A percentile compares a stretch with the other conserved stretches of the same genome.
Evolutionary conservation across 1,140 invertebrate genomes (phyloP).

Genomic region (Cataglyphis hispanica): DNA sequence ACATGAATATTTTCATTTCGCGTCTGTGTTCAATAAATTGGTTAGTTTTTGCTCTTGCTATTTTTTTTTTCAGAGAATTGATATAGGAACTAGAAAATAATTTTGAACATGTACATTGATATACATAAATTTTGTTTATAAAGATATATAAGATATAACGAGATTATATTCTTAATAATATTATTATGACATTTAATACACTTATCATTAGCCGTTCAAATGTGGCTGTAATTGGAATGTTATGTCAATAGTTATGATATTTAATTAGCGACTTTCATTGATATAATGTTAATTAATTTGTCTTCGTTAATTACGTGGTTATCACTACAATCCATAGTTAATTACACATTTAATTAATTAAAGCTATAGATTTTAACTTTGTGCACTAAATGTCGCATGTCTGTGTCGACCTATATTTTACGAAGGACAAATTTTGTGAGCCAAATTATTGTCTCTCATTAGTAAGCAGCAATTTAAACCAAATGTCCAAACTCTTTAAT

Average conservation of each 20-base stretch:
- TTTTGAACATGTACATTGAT: neutral
- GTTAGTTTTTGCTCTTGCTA: slow-evolving; percentile 1
- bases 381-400: neutral
- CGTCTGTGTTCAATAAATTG: neutral
- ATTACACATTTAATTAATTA: slow-evolving; percentile 52
- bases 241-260: slow-evolving; percentile 56
- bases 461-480: neutral
- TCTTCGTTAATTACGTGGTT: slow-evolving; percentile 51
- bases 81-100: neutral
- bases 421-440: neutral
- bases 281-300: slow-evolving; percentile 56
- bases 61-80: neutral
- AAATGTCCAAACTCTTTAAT: slow-evolving; percentile 18
- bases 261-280: slow-evolving; percentile 51
- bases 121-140: neutral
- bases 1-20: slow-evolving; percentile 8
- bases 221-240: slow-evolving; percentile 26
- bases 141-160: slow-evolving; percentile 2
- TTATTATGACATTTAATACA: slow-evolving; percentile 28
- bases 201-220: slow-evolving; percentile 30
- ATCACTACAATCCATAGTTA: slow-evolving; percentile 41
- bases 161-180: slow-evolving; percentile 37
- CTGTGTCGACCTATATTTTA: slow-evolving; percentile 35
- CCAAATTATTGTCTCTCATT: slow-evolving; percentile 1
- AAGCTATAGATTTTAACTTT: slow-evolving; percentile 30